Evolutionary conservation across 2,888 invertebrate species (phyloP), one percentile per base, ranked within the genome.

Genomic region (Plebejus melissa): DNA sequence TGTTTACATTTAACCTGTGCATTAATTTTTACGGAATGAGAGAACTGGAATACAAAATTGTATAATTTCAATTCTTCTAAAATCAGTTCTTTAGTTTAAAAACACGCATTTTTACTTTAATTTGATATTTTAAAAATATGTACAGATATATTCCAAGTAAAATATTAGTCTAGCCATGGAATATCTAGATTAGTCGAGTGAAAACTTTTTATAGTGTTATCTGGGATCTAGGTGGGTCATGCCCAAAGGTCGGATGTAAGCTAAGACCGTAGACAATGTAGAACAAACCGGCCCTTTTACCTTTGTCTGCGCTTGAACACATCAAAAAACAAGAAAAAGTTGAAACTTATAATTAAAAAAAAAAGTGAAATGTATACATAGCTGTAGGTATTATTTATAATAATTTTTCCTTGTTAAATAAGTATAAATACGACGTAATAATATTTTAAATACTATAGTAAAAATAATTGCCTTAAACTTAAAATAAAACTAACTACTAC

Each of bases 231-330:
- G 65, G 16, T 65, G 32, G 65, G 65, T 65, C 65, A 65, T 36
- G 32, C 32, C 4, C 16, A 65, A 65, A 65, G 65, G 65, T 65
- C 32, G 36, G 32, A 50, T 1, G 32, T 32, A 36, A 36, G 65
- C 60, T 28, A 60, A 60, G 60, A 60, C 65, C 13, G 65, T 65
- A 65, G 11, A 65, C 32, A 32, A 65, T 65, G 65, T 32, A 11
- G 65, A 36, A 9, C 65, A 16, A 65, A 65, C 65, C 65, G 65
- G 65, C 36, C 65, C 65, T 60, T 22, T 32, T 65, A 36, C 65
- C 65, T 65, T 32, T 65, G 65, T 65, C 65, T 65, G 28, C 65
- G 65, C 0, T 36, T 36, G 13, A 65, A 13, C 13, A 65, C 65
- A 13, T 13, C 16, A 32, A 65, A 32, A 65, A 32, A 2, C 3